Conservation (phyloP, 2,888 invertebrate species). For the Busseola fusca region DNA sequence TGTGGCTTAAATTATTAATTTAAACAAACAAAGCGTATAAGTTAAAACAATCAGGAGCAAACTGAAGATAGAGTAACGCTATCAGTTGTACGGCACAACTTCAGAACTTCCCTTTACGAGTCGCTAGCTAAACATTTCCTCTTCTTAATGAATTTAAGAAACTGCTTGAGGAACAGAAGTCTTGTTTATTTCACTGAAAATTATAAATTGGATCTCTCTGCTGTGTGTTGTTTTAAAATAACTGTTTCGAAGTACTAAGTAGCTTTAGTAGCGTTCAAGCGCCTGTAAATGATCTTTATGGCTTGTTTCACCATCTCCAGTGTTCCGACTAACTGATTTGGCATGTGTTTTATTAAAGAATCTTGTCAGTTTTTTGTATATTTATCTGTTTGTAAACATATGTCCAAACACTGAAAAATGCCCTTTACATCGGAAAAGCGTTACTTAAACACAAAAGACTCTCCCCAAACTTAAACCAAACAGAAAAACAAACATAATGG, state of each 20-base stretch:
- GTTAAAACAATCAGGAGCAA: slow-evolving; percentile 61
- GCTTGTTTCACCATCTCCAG: slow-evolving; percentile 3
- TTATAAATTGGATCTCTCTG: slow-evolving; percentile 50
- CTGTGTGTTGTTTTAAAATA: slow-evolving; percentile 25
- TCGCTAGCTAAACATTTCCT: slow-evolving; percentile 67
- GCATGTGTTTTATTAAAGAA: not conserved
- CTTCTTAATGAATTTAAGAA: slow-evolving; percentile 73
- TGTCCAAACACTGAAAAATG: not conserved
- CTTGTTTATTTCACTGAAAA: slow-evolving; percentile 55
- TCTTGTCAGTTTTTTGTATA: not conserved
- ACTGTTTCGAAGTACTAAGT: slow-evolving; percentile 23
- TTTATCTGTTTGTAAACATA: not conserved
- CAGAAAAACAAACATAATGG: slow-evolving; percentile 82
- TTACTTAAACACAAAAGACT: slow-evolving; percentile 54
- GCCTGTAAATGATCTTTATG: slow-evolving; percentile 5
- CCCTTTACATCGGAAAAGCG: not conserved
- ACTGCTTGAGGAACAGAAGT: slow-evolving; percentile 59
- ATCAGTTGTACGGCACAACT: slow-evolving; percentile 70
- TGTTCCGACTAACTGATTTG: not conserved
- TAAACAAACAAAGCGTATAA: slow-evolving; percentile 57
- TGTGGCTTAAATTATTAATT: slow-evolving; percentile 62
- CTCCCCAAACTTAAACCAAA: slow-evolving; percentile 69
- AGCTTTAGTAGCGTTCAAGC: slow-evolving; percentile 2
- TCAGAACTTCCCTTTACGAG: slow-evolving; percentile 66
- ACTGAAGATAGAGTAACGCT: slow-evolving; percentile 63